Conservation (phyloP, 53 echinoderm and acorn worm genomes). For the Luidia sarsii region DNA sequence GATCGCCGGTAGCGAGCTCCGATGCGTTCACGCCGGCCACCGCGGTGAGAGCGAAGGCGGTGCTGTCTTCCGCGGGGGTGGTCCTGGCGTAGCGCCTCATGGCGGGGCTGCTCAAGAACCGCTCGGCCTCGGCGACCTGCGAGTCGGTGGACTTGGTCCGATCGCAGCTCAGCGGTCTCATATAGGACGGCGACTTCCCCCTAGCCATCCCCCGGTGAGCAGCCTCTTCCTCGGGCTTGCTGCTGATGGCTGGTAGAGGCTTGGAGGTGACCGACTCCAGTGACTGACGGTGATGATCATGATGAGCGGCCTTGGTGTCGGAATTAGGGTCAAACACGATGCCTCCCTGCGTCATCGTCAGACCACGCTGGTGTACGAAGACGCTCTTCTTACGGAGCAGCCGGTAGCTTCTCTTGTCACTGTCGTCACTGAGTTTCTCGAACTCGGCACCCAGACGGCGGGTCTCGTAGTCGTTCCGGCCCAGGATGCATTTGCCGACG, state of each 20-base stretch:
- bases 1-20: not conserved
- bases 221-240: not conserved
- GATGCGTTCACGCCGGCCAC: constrained; percentile 33
- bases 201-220: not conserved
- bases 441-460: constrained; percentile 59
- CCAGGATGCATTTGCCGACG: constrained; percentile 87
- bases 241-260: constrained; percentile 46
- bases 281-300: not conserved
- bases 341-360: constrained; percentile 27
- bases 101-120: constrained; percentile 69
- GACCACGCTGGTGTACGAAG: constrained; percentile 69
- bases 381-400: constrained; percentile 73
- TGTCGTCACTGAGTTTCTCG: constrained; percentile 63
- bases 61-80: constrained; percentile 52
- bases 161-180: constrained; percentile 82
- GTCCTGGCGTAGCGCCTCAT: constrained; percentile 53
- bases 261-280: not conserved
- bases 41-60: constrained; percentile 20
- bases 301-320: not conserved
- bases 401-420: constrained; percentile 61
- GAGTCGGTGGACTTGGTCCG: constrained; percentile 72
- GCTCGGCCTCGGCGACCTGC: constrained; percentile 72
- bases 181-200: constrained; percentile 73
- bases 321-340: constrained; percentile 30
- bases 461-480: constrained; percentile 79